Base-by-base conservation (phyloP, 1,140 invertebrate species). In the Diplogasteroides magnus region DNA sequence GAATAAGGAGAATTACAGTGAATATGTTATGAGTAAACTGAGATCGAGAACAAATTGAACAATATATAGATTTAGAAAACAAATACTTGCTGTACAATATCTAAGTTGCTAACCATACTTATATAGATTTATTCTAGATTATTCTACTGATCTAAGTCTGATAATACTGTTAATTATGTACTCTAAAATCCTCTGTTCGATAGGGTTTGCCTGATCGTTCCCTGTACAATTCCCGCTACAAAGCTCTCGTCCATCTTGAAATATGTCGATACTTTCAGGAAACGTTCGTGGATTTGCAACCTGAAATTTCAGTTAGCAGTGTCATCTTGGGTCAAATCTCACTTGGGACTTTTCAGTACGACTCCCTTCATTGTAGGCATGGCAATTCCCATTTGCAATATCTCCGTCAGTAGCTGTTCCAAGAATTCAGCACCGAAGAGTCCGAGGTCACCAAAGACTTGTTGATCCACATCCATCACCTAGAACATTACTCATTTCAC, bases 331-430 rank as follows among this genome's bases (percentile, higher is more conserved):
- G 28, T n/a, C 14, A 2, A 63, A 32, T 58, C 68, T 63, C 65
- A 81, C 79, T 79, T 83, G 58, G 80, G 80, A 71, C 79, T 83
- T 48, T 82, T 77, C n/a, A 82, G 56, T 32, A 81, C 74, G 14
- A 82, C 74, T 14, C 80, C 80, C 55, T 73, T 67, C 80, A 82
- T 83, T 60, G 80, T 77, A 2, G 80, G 80, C 65, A 82, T 61
- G 25, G 80, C 64, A 14, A 82, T 69, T 31, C 80, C 80, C 71
- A 81, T 77, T 70, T 82, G 81, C 25, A 82, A 72, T 31, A 82
- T 82, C 71, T 82, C 81, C 55, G 81, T 82, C 15, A 82, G 67
- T 55, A 82, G 64, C 63, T 82, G 79, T 60, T 83, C 80, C 0
- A 82, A 57, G 59, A 82, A 82, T 69, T 82, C 80, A 14, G 80